Base-by-base conservation (phyloP, 1,140 invertebrate genomes). In the Andricus grossulariae region DNA sequence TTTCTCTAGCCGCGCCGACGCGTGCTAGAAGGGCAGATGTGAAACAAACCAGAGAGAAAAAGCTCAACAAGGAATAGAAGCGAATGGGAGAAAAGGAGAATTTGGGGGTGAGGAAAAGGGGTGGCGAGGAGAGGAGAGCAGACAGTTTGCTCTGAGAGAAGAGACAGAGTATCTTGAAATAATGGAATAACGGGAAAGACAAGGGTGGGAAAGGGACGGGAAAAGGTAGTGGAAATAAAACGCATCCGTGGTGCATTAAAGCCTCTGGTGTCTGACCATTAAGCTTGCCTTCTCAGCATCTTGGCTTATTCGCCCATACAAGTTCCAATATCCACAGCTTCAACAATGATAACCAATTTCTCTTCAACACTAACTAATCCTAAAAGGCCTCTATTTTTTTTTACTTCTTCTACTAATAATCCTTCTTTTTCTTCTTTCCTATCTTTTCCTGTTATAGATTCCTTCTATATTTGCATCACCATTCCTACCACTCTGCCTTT, bases 11-110 rank as follows among this genome's bases (percentile, higher is more conserved):
- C 15, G 60, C 60, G 60, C 15, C 60, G 60, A 66, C 60, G 60
- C 60, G 60, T 66, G 60, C 60, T 66, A 21, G 32, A 74, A 21
- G 50, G 52, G n/a, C 39, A 66, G 39, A 74, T 15, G 73, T 60
- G 73, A 74, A 60, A 74, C 25, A 72, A 72, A 73, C 32, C 66
- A 70, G 51, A 51, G 70, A 19, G 25, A 54, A 49, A 55, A 57
- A 57, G 32, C 11, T 54, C 16, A 60, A 50, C 19, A n/a, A 71
- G 39, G 45, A 32, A 49, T 25, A 50, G 71, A 25, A 50, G 60
- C 51, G 66, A 50, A 66, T 25, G 4, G 50, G 16, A 75, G 25
- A 51, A 19, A 73, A 51, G 19, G 45, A 57, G 55, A 57, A 18
- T n/a, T n/a, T 54, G 3, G n/a, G 52, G 10, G 52, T n/a, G 52